A percentile compares a stretch with the other conserved stretches of the same genome.
phyloP scores from a whole-genome alignment of 1,140 invertebrate genomes.

The Pseudomyrmex pallidus region DNA sequence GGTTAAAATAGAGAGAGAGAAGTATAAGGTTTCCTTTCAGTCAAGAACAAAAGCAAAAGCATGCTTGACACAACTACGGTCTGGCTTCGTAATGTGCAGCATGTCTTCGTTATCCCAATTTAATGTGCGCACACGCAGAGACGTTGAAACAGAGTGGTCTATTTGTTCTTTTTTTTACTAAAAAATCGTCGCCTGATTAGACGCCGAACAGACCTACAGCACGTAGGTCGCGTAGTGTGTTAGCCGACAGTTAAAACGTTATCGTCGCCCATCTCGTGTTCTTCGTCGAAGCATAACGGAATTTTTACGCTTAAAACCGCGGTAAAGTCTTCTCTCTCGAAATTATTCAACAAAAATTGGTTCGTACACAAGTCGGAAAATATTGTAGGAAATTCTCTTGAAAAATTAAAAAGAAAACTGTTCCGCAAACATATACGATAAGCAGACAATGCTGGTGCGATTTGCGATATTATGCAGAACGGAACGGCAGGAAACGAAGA shows the following conservation, averaged over 20 bases:
- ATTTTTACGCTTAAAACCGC: constrained; percentile 64
- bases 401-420: not conserved
- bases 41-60: not conserved
- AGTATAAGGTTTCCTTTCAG: not conserved
- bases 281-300: constrained; percentile 74
- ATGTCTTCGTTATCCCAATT: constrained; percentile 65
- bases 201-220: constrained; percentile 54
- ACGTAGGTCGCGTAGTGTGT: constrained; percentile 63
- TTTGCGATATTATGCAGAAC: constrained; percentile 74
- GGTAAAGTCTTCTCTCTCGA: not conserved
- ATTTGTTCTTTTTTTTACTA: constrained; percentile 61
- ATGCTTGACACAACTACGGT: not conserved
- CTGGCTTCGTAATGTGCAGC: constrained; percentile 3
- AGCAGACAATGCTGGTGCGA: constrained; percentile 51
- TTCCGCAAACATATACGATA: constrained; percentile 17
- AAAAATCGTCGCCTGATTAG: constrained; percentile 67
- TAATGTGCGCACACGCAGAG: constrained; percentile 32
- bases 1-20: too few species aligned
- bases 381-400: not conserved
- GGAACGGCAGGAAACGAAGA: constrained; percentile 65
- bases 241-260: constrained; percentile 72
- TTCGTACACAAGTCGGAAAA: constrained; percentile 18
- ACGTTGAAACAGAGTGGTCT: constrained; percentile 65
- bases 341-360: constrained; percentile 46
- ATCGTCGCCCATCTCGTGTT: constrained; percentile 70